These are phyloP conservation scores for Bombus balteatus DNA, from an alignment of 1,140 invertebrate genomes.

Conservation along the genomic window DNA sequence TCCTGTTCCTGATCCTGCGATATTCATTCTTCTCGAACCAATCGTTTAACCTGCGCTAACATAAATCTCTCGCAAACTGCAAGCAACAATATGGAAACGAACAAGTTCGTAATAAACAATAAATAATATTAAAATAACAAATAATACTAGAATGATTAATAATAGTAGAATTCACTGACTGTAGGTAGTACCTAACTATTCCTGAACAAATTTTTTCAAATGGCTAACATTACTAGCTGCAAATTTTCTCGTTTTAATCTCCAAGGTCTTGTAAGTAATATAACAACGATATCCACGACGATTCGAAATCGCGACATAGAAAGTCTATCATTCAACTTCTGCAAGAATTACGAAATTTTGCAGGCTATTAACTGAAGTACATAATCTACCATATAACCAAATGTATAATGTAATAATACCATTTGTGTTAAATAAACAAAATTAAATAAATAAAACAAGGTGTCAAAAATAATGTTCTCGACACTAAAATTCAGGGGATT, in stretches of 20 bases:
- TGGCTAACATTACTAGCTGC: no score
- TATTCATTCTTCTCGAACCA: slow-evolving; percentile 36
- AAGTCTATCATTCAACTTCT: not conserved
- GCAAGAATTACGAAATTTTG: not conserved
- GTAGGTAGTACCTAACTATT: no score
- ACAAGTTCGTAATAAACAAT: not conserved
- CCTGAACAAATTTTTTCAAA: no score
- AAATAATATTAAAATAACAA: no score
- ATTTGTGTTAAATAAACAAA: no score
- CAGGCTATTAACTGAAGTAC: not conserved
- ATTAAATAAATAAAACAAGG: not conserved
- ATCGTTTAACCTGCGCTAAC: not conserved
- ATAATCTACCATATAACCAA: no score
- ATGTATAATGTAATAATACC: no score
- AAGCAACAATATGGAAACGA: not conserved
- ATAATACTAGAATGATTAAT: no score
- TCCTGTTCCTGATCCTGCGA: slow-evolving; percentile 48
- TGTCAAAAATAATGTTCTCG: not conserved
- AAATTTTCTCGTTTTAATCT: not conserved
- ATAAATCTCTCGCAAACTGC: not conserved
- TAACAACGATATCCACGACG: not conserved
- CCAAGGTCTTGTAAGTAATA: not conserved
- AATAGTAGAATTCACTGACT: no score
- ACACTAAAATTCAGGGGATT: no score
- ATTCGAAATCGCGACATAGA: not conserved